phyloP scores from a whole-genome alignment of 2,888 invertebrate species.

The Formica aserva region DNA sequence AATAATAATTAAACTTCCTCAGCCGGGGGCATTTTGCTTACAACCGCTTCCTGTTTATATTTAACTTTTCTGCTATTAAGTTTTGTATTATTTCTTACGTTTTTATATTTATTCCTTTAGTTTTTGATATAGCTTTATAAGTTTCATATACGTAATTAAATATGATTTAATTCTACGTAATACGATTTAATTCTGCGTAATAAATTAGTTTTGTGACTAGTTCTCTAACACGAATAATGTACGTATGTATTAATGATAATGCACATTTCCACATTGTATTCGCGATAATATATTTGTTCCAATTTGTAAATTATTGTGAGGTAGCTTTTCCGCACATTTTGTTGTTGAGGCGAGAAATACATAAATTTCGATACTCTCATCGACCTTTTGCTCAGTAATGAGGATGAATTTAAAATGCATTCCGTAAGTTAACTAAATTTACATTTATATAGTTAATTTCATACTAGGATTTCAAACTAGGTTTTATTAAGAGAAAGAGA shows the following conservation, averaged over 20 bases:
- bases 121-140: not conserved
- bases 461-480: not conserved
- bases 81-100: not conserved
- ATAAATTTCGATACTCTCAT: slow-evolving; percentile 26
- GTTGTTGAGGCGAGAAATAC: slow-evolving; percentile 10
- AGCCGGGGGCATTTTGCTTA: slow-evolving; percentile 60
- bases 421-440: not conserved
- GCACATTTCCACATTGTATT: not conserved
- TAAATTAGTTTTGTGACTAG: not conserved
- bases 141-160: not conserved
- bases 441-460: not conserved
- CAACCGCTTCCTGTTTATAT: slow-evolving; percentile 26
- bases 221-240: not conserved
- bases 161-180: not conserved
- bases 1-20: slow-evolving; percentile 74
- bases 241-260: not conserved
- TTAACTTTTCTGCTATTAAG: slow-evolving; percentile 30
- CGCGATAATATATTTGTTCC: not conserved
- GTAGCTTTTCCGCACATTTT: not conserved
- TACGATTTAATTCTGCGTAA: not conserved
- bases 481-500: not conserved
- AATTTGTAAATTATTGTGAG: not conserved
- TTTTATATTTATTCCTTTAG: not conserved
- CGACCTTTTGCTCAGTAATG: not conserved
- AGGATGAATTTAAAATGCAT: slow-evolving; percentile 25